A percentile compares a stretch with the other conserved stretches of the same genome.
These are phyloP conservation scores for Hirudinaria manillensis DNA, from an alignment of 2,888 invertebrate genomes.

Conservation along the genomic window DNA sequence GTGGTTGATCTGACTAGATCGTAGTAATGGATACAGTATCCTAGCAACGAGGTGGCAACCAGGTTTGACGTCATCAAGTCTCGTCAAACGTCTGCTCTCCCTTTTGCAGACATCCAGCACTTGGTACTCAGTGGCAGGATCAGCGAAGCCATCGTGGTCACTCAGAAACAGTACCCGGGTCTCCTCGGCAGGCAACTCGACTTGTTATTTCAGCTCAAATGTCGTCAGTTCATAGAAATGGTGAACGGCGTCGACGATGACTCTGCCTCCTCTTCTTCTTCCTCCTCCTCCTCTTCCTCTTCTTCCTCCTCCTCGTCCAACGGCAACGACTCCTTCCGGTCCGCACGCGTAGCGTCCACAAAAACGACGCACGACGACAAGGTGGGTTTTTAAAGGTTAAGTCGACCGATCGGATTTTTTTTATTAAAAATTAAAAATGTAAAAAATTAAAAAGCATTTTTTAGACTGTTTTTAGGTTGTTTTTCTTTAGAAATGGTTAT, in stretches of 20 bases:
- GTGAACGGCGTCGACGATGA: constrained; percentile 60
- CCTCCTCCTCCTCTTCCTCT: constrained; percentile 7
- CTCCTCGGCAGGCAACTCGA: constrained; percentile 82
- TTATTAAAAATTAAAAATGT: too few relatives aligned
- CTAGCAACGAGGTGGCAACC: background rate
- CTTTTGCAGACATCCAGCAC: constrained; percentile 74
- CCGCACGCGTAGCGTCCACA: background rate
- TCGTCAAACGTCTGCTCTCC: background rate
- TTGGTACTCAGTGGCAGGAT: constrained; percentile 84
- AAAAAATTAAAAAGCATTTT: too few relatives aligned
- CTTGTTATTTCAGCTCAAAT: constrained; percentile 88
- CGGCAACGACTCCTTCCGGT: background rate
- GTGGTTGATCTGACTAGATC: too few relatives aligned
- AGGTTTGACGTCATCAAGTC: background rate
- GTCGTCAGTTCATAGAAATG: constrained; percentile 98
- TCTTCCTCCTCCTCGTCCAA: constrained; percentile 3
- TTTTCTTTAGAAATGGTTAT: too few relatives aligned
- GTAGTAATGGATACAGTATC: too few relatives aligned
- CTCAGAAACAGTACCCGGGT: constrained; percentile 83
- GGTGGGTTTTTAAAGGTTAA: too few relatives aligned
- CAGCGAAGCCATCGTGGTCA: constrained; percentile 88
- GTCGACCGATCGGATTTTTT: too few relatives aligned
- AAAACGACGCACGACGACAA: too few relatives aligned
- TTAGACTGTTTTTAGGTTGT: too few relatives aligned
- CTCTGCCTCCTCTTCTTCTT: constrained; percentile 6